Evolutionary conservation across 2,113 vertebrate genomes (phyloP), one percentile per base, ranked within the genome.

Genomic region (Petrocephalus microphthalmus): DNA sequence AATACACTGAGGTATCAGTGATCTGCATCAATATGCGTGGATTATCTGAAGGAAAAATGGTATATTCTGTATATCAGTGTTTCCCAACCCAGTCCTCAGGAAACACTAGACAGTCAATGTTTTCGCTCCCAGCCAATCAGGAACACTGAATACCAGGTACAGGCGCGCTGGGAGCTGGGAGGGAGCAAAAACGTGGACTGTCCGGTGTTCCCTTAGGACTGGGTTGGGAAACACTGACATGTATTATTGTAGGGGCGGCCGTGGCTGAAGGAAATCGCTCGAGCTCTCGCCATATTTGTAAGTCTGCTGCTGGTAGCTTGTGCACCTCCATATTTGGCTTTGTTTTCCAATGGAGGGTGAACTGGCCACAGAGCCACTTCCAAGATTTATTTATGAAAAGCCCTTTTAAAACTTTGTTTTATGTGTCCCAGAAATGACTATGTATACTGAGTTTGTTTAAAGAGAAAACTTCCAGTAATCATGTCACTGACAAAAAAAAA

Each of bases 241-340:
- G 3, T 42, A 42, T 42, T 10, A 13, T 19, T 49, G 87, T 86
- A 64, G 74, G 87, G 64, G 52, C 74, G 3, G 1, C n/a, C 11
- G 1, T n/a, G 25, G 60, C n/a, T 3, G n/a, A 4, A 22, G 37
- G 37, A 90, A 89, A 87, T 82, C 33, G 15, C 87, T 57, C n/a
- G 0, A 19, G 67, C 88, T 89, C 52, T 64, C 81, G 11, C 93
- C 91, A 90, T 95, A 92, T 94, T 93, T 91, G 90, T 91, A 85
- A 87, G 17, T 88, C 90, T 91, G 89, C 88, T 87, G 89, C 89
- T 87, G 89, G 88, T 91, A 83, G 82, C 87, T 33, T 84, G 3
- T n/a, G 17, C 15, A 81, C 89, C 88, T 57, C 93, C 93, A 90
- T 93, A 93, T 93, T 92, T 93, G 90, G 92, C 74, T 85, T 7